A percentile compares a stretch with the other conserved stretches of the same genome.
Evolutionary conservation across 2,888 invertebrate genomes (phyloP).

Genomic region (Drosophila kanekoi): DNA sequence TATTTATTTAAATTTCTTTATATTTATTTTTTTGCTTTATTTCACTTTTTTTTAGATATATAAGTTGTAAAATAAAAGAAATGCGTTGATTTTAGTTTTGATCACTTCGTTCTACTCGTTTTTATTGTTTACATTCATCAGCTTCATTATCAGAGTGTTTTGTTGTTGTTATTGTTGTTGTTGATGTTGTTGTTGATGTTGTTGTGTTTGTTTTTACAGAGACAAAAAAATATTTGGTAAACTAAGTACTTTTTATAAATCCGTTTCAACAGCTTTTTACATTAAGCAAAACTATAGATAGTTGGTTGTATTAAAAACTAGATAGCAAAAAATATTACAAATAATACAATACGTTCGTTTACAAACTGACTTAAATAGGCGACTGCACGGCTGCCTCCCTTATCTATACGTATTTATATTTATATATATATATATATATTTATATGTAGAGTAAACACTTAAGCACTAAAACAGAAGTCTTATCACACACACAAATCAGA

Average conservation of each 20-base stretch:
- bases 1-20: neutral
- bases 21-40: neutral
- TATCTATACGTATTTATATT: constrained; percentile 5
- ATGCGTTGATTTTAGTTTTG: constrained; percentile 43
- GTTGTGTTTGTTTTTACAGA: constrained; percentile 60
- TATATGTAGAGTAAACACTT: constrained; percentile 56
- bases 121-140: constrained; percentile 62
- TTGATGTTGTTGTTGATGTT: constrained; percentile 23
- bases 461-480: constrained; percentile 70
- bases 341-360: constrained; percentile 80
- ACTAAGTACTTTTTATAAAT: constrained; percentile 81
- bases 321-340: constrained; percentile 72
- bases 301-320: constrained; percentile 59
- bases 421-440: neutral
- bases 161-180: constrained; percentile 31
- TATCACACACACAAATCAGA: constrained; percentile 71
- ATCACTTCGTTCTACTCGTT: constrained; percentile 61
- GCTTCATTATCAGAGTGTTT: constrained; percentile 51
- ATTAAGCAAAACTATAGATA: constrained; percentile 61
- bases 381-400: constrained; percentile 39
- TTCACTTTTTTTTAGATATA: neutral
- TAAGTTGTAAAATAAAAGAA: constrained; percentile 1
- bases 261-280: constrained; percentile 70
- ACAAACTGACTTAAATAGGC: constrained; percentile 79
- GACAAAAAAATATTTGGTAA: constrained; percentile 75